phyloP scores from a whole-genome alignment of 2,888 invertebrate species.

The Choreutis nemorana region DNA sequence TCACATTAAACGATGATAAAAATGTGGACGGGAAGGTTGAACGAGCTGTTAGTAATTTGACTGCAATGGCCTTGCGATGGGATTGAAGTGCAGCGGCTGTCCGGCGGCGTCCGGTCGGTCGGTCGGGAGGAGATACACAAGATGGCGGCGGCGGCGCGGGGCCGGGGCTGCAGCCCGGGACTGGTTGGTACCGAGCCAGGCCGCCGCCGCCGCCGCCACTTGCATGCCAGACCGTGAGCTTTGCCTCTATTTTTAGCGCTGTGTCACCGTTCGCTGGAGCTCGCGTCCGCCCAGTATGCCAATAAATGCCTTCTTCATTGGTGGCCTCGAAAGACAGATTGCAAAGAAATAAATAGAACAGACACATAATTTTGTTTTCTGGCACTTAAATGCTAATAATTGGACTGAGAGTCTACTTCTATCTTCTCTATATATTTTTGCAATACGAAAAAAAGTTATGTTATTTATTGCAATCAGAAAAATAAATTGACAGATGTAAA shows the following conservation, averaged over 20 bases:
- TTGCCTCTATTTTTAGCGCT: slow-evolving; percentile 60
- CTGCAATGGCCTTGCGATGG: slow-evolving; percentile 36
- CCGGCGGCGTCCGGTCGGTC: slow-evolving; percentile 36
- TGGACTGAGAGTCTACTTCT: no score
- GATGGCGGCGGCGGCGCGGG: slow-evolving; percentile 39
- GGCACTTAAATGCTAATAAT: no score
- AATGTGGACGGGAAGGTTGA: no score
- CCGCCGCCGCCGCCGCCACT: slow-evolving; percentile 18
- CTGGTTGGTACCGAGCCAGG: slow-evolving; percentile 24
- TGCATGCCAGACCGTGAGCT: slow-evolving; percentile 27
- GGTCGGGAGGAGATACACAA: slow-evolving; percentile 46
- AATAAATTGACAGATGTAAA: no score
- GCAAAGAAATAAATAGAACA: no score
- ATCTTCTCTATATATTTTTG: no score
- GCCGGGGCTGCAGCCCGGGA: slow-evolving; percentile 30
- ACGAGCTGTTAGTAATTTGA: no score
- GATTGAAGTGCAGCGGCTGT: slow-evolving; percentile 27
- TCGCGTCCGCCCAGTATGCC: slow-evolving; percentile 23
- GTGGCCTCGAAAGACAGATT: slow-evolving; percentile 18
- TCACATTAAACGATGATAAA: no score
- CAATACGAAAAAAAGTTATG: no score
- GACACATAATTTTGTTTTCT: no score
- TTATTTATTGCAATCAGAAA: no score
- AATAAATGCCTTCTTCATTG: slow-evolving; percentile 14
- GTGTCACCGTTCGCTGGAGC: slow-evolving; percentile 45